These are phyloP conservation scores for Drosophila limbata DNA, from an alignment of 2,888 invertebrate genomes.

Conservation along the genomic window DNA sequence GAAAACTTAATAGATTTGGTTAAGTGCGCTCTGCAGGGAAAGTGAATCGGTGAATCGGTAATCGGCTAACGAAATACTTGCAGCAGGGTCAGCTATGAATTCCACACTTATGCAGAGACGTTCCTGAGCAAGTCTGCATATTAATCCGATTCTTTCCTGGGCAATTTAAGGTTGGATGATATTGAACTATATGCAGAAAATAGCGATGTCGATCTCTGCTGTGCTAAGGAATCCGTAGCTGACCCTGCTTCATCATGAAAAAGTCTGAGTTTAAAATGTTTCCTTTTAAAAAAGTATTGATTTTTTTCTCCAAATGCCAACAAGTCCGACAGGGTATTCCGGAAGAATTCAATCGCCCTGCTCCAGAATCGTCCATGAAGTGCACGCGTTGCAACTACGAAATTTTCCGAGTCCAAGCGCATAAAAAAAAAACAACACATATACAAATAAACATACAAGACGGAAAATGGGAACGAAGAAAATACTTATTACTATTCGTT, in stretches of 20 bases:
- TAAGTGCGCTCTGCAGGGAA: neutral
- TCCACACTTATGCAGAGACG: too few relatives aligned
- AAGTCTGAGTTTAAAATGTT: neutral
- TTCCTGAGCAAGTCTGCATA: too few relatives aligned
- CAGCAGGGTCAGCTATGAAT: neutral
- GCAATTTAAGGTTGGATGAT: too few relatives aligned
- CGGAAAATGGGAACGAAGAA: conserved; percentile 6
- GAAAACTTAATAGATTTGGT: neutral
- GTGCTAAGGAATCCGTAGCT: neutral
- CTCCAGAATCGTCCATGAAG: conserved; percentile 63
- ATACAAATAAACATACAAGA: conserved; percentile 31
- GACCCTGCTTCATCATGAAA: neutral
- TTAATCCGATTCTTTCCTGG: too few relatives aligned
- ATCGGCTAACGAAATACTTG: neutral
- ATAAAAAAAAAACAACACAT: conserved; percentile 24
- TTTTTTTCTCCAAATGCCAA: neutral
- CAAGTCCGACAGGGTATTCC: conserved; percentile 20
- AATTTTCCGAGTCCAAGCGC: conserved; percentile 25
- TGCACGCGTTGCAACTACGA: conserved; percentile 71
- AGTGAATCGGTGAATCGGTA: too few relatives aligned
- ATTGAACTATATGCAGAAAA: neutral
- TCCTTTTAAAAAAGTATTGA: neutral
- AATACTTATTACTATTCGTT: conserved; percentile 33
- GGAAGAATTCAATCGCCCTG: conserved; percentile 27
- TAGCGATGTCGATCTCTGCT: neutral